Evolutionary conservation across 1,140 invertebrate genomes (phyloP).

Genomic region (Phthorimaea operculella): DNA sequence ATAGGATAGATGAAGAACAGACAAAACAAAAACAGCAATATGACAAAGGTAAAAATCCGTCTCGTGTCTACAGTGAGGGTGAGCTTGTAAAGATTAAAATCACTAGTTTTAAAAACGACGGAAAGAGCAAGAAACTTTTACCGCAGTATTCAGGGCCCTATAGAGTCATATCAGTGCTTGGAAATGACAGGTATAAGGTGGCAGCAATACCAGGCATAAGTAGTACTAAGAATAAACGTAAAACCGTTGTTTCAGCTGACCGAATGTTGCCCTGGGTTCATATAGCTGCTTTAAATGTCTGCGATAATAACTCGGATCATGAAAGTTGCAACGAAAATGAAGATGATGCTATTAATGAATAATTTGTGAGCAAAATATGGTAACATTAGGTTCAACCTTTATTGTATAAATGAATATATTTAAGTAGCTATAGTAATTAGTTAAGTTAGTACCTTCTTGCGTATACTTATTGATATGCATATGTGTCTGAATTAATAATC

Average conservation of each 20-base stretch:
- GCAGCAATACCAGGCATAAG: neutral
- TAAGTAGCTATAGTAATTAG: too few relatives aligned
- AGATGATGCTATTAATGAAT: too few relatives aligned
- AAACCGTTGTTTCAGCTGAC: neutral
- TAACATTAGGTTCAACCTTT: too few relatives aligned
- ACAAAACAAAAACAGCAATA: neutral
- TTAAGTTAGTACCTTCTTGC: too few relatives aligned
- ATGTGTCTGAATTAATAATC: too few relatives aligned
- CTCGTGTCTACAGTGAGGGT: neutral
- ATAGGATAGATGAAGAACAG: neutral
- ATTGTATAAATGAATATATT: too few relatives aligned
- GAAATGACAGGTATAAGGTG: neutral
- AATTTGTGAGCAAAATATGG: too few relatives aligned
- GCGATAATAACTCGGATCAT: neutral
- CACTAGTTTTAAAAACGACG: neutral
- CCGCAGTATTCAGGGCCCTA: neutral
- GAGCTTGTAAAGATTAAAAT: neutral
- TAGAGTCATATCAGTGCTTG: neutral
- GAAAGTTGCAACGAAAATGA: neutral
- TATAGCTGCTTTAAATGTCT: neutral
- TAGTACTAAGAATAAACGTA: neutral
- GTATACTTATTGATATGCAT: too few relatives aligned
- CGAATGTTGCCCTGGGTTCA: neutral
- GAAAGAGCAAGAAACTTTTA: neutral
- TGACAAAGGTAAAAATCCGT: neutral